phyloP scores from a whole-genome alignment of 2,888 invertebrate genomes.

The Andrena marginata region DNA sequence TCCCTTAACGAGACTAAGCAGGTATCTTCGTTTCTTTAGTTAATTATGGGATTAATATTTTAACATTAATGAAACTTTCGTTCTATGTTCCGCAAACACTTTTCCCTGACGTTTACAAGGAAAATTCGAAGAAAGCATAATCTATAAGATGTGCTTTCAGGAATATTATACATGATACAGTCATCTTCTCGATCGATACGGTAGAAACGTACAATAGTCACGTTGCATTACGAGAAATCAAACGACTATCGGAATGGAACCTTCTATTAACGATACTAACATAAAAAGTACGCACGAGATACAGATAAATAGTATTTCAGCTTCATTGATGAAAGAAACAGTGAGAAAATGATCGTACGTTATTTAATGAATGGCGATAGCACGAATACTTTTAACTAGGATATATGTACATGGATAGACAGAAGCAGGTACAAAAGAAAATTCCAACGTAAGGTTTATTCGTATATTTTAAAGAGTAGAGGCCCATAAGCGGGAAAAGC shows the following conservation, averaged over 20 bases:
- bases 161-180: constrained; percentile 3
- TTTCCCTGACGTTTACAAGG: neutral
- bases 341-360: neutral
- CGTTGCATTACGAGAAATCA: neutral
- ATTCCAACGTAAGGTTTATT: too few relatives aligned
- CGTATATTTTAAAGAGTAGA: too few relatives aligned
- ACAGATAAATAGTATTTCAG: neutral
- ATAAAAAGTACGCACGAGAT: too few relatives aligned
- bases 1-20: neutral
- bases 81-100: neutral
- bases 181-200: constrained; percentile 44
- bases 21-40: neutral
- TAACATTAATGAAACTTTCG: neutral
- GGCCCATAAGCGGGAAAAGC: too few relatives aligned
- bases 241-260: neutral
- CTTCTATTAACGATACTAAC: too few relatives aligned
- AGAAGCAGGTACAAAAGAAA: too few relatives aligned
- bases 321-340: neutral
- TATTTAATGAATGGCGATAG: too few relatives aligned
- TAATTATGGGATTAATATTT: neutral
- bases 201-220: constrained; percentile 12
- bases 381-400: too few relatives aligned
- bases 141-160: neutral
- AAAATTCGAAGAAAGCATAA: constrained; percentile 1
- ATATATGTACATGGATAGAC: too few relatives aligned